Conservation (phyloP, 2,113 vertebrate species). For the Nematolebias whitei region DNA sequence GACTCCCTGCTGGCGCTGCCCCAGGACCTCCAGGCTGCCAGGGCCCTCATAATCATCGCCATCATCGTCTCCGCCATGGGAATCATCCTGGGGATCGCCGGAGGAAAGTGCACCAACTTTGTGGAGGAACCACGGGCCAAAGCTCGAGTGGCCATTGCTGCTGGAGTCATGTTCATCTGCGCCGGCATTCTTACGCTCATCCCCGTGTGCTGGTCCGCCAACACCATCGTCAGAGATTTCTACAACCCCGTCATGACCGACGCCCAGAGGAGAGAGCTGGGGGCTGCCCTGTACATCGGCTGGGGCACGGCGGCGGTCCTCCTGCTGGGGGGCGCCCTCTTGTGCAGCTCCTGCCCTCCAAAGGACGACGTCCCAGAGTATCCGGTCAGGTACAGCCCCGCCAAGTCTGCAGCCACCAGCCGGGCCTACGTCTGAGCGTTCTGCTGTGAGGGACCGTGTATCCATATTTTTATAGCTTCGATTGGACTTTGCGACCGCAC, state of each 20-base stretch:
- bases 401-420: slow-evolving; percentile 69
- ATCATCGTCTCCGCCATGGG: slow-evolving; percentile 80
- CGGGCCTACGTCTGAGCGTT: slow-evolving; percentile 72
- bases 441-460: slow-evolving; percentile 25
- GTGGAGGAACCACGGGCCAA: slow-evolving; percentile 81
- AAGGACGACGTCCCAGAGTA: slow-evolving; percentile 74
- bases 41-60: slow-evolving; percentile 82
- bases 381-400: slow-evolving; percentile 69
- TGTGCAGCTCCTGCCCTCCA: slow-evolving; percentile 89
- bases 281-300: slow-evolving; percentile 88
- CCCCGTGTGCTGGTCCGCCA: slow-evolving; percentile 89
- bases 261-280: slow-evolving; percentile 81
- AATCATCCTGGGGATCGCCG: slow-evolving; percentile 79
- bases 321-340: slow-evolving; percentile 85
- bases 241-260: slow-evolving; percentile 80
- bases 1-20: slow-evolving; percentile 77
- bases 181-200: slow-evolving; percentile 84
- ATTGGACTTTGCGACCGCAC: slow-evolving; percentile 7
- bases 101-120: slow-evolving; percentile 94
- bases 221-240: slow-evolving; percentile 89
- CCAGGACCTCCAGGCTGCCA: slow-evolving; percentile 78
- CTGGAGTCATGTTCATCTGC: slow-evolving; percentile 84
- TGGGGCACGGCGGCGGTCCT: slow-evolving; percentile 85
- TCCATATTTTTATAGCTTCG: not conserved
- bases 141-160: slow-evolving; percentile 83